Evolutionary conservation across 2,113 vertebrate species (phyloP).

Genomic region (Microcebus jonahi): DNA sequence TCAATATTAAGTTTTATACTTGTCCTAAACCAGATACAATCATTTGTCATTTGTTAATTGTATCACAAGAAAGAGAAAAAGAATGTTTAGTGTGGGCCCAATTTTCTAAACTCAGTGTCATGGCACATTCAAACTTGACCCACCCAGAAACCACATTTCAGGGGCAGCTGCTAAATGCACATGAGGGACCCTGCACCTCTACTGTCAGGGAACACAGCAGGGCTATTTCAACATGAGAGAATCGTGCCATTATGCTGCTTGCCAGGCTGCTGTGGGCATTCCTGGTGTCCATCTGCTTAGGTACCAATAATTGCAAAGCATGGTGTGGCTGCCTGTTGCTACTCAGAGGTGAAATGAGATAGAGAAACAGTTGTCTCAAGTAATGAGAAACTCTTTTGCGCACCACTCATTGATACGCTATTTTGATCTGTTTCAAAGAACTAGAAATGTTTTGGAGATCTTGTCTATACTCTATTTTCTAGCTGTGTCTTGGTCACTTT

Average conservation of each 20-base stretch:
- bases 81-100: background rate
- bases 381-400: background rate
- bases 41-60: background rate
- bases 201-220: background rate
- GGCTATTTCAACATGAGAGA: too few relatives aligned
- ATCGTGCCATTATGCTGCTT: background rate
- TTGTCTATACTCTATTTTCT: background rate
- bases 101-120: background rate
- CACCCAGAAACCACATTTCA: background rate
- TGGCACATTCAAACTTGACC: background rate
- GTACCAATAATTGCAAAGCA: background rate
- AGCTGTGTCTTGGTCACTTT: background rate
- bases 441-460: background rate
- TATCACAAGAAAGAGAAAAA: background rate
- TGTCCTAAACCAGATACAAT: background rate
- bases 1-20: background rate
- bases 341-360: background rate
- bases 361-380: background rate
- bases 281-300: background rate
- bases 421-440: background rate
- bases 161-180: background rate
- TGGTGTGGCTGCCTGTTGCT: background rate
- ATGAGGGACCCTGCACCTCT: too few relatives aligned
- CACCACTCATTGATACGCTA: background rate
- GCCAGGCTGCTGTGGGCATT: background rate